Percentiles rank a stretch among this genome's conserved stretches.
These are phyloP conservation scores for Ptilorrhoa leucosticta DNA, from an alignment of 2,113 vertebrate genomes.

Conservation along the genomic window DNA sequence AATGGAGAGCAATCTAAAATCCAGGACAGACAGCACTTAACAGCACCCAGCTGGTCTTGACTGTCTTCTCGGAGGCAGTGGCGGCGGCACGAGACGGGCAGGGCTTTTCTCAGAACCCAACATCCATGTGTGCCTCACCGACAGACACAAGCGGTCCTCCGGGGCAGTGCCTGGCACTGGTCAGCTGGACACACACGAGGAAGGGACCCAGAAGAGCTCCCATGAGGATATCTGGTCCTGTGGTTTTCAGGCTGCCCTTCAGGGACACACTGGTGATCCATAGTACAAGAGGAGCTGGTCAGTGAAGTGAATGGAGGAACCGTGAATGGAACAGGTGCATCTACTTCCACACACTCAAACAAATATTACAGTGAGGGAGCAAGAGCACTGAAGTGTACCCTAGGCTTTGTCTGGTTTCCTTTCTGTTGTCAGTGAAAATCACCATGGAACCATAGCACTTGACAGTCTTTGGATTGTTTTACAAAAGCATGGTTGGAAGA, in stretches of 20 bases:
- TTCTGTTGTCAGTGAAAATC: background rate
- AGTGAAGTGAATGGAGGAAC: background rate
- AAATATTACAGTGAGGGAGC: background rate
- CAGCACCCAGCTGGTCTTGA: background rate
- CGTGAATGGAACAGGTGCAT: background rate
- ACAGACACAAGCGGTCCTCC: background rate
- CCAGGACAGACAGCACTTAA: background rate
- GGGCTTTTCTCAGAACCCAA: background rate
- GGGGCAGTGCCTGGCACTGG: background rate
- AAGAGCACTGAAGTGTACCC: background rate
- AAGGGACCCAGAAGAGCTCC: background rate
- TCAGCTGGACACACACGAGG: background rate
- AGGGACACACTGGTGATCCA: background rate
- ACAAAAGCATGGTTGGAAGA: background rate
- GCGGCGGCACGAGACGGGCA: fast-evolving
- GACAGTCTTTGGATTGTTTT: background rate
- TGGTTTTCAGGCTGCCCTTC: background rate
- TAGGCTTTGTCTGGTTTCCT: background rate
- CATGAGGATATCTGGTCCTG: background rate
- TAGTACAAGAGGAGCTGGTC: background rate
- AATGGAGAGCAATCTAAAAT: background rate
- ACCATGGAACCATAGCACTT: background rate
- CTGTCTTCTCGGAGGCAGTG: background rate
- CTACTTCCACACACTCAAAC: background rate
- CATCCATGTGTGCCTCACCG: background rate